Conservation (phyloP, 2,797 vertebrate genomes). For the Babyrousa celebensis region DNA sequence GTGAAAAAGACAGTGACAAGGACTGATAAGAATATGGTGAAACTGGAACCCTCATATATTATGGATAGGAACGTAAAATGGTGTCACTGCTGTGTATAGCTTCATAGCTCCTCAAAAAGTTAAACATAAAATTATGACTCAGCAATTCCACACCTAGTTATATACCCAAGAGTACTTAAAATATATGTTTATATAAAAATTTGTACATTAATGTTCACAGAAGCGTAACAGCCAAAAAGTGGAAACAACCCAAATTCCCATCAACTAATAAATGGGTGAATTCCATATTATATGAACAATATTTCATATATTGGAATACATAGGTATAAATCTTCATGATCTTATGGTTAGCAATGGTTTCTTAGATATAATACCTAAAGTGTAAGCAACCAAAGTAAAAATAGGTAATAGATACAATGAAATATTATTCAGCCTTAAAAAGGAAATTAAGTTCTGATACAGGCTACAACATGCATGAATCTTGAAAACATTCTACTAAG, state of each 20-base stretch:
- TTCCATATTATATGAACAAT: not conserved
- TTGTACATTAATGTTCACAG: not conserved
- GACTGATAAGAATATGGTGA: not conserved
- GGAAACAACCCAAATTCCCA: not conserved
- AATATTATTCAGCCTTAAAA: constrained; percentile 59
- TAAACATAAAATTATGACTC: constrained; percentile 24
- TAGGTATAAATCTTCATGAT: constrained; percentile 4
- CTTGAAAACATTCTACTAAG: constrained; percentile 21
- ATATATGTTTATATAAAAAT: constrained; percentile 49
- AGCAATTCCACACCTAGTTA: constrained; percentile 14
- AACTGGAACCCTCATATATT: constrained; percentile 8
- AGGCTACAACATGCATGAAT: not conserved
- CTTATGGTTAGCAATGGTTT: not conserved
- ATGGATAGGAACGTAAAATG: not conserved
- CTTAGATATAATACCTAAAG: not conserved
- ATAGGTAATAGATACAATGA: not conserved
- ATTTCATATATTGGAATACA: not conserved
- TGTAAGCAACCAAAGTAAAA: not conserved
- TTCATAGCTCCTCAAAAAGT: constrained; percentile 25
- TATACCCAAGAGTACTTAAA: not conserved
- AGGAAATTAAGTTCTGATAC: constrained; percentile 30
- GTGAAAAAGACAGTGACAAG: constrained; percentile 16
- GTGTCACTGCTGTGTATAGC: not conserved
- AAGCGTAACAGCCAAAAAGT: constrained; percentile 11
- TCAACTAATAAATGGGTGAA: constrained; percentile 19